Evolutionary conservation across 2,797 vertebrate species (phyloP).

Genomic region (Syngnathus rostellatus): DNA sequence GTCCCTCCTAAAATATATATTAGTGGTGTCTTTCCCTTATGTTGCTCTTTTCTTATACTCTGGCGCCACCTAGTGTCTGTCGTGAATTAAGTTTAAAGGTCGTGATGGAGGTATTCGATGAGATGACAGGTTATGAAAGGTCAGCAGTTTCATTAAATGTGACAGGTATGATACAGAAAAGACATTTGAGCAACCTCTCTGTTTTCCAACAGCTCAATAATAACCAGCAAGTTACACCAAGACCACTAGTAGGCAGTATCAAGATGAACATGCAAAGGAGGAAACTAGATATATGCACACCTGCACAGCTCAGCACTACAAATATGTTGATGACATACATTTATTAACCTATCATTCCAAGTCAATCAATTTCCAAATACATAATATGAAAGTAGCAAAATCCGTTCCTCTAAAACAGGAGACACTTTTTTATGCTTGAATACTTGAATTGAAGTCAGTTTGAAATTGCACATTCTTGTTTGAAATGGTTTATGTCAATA

Average conservation of each 20-base stretch:
- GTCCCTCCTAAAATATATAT: not conserved
- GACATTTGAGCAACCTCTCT: not conserved
- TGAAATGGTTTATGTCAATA: not conserved
- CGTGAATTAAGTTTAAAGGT: not conserved
- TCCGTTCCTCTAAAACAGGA: too few species aligned
- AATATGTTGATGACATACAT: too few species aligned
- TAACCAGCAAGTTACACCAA: not conserved
- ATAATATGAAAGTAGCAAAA: too few species aligned
- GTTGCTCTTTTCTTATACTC: constrained; percentile 29
- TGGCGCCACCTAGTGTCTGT: constrained; percentile 55
- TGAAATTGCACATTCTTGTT: not conserved
- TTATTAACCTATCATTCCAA: too few species aligned
- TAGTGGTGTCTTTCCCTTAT: not conserved
- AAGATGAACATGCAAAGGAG: not conserved
- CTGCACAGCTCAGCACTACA: not conserved
- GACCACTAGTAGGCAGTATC: not conserved
- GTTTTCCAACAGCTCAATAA: not conserved
- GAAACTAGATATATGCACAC: not conserved
- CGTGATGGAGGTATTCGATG: not conserved
- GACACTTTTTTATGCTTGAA: too few species aligned
- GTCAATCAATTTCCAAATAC: too few species aligned
- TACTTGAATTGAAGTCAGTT: not conserved
- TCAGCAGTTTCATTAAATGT: not conserved
- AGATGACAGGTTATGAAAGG: constrained; percentile 1
- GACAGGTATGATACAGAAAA: not conserved